phyloP scores from a whole-genome alignment of 2,797 vertebrate genomes.

The Spheniscus humboldti region DNA sequence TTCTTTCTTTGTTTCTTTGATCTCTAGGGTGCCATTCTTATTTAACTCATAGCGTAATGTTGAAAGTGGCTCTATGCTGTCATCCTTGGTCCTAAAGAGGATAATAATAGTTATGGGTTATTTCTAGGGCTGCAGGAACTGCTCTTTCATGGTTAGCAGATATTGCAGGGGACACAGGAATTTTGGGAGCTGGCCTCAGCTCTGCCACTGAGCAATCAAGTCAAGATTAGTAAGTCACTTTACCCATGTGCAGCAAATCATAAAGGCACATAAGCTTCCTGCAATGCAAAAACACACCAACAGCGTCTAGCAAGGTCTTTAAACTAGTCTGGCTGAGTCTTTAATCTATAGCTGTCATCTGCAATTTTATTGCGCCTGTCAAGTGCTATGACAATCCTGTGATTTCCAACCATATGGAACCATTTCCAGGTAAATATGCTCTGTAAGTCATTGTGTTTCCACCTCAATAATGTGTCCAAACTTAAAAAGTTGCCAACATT shows the following conservation, averaged over 20 bases:
- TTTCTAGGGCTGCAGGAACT: neutral
- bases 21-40: conserved; percentile 86
- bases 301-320: neutral
- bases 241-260: neutral
- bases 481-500: neutral
- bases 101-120: neutral
- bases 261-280: neutral
- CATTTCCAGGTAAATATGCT: neutral
- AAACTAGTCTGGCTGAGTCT: neutral
- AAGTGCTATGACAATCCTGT: neutral
- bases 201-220: neutral
- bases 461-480: neutral
- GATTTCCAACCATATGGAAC: neutral
- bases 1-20: conserved; percentile 73
- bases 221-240: neutral
- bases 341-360: neutral
- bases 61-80: conserved; percentile 76
- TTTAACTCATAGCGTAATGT: conserved; percentile 71
- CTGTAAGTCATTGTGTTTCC: fast-evolving
- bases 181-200: neutral
- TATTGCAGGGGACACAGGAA: too few species aligned
- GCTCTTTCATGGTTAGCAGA: neutral
- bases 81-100: conserved; percentile 81
- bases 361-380: neutral
- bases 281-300: neutral